These are phyloP conservation scores for Meteorus cinctellus DNA, from an alignment of 2,888 invertebrate genomes.

Conservation along the genomic window DNA sequence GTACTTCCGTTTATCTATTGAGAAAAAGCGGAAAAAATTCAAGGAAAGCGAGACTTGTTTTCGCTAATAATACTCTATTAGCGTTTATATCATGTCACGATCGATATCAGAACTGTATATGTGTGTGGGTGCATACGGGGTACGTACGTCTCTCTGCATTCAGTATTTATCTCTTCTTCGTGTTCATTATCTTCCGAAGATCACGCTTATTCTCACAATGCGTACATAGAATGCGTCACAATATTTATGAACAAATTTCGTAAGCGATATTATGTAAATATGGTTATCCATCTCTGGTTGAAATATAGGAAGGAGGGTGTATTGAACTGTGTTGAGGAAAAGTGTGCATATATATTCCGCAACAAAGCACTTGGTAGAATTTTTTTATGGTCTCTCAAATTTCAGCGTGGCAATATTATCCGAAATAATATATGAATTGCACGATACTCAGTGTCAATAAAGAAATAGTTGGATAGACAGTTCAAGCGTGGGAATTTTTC, in stretches of 20 bases:
- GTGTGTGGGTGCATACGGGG: not conserved
- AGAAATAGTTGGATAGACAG: too few relatives aligned
- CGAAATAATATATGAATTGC: too few relatives aligned
- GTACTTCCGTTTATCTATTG: slow-evolving; percentile 22
- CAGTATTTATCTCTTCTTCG: not conserved
- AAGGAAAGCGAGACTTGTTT: slow-evolving; percentile 17
- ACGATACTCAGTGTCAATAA: too few relatives aligned
- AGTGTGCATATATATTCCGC: not conserved
- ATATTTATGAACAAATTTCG: slow-evolving; percentile 13
- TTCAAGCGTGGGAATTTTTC: too few relatives aligned
- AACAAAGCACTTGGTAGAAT: slow-evolving; percentile 4
- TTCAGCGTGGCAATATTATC: too few relatives aligned
- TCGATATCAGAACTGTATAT: not conserved
- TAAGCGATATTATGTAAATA: slow-evolving; percentile 18
- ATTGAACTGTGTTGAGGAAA: not conserved
- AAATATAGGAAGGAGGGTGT: not conserved
- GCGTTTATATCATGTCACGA: slow-evolving; percentile 8
- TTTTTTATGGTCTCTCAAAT: not conserved
- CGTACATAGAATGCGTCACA: not conserved
- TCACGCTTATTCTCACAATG: not conserved
- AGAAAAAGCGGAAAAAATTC: slow-evolving; percentile 6
- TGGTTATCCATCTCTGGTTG: slow-evolving; percentile 1
- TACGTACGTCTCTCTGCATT: not conserved
- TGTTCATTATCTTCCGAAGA: not conserved
- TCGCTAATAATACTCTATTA: slow-evolving; percentile 15